Evolutionary conservation across 2,113 vertebrate species (phyloP).

Genomic region (Brienomyrus longianalis): DNA sequence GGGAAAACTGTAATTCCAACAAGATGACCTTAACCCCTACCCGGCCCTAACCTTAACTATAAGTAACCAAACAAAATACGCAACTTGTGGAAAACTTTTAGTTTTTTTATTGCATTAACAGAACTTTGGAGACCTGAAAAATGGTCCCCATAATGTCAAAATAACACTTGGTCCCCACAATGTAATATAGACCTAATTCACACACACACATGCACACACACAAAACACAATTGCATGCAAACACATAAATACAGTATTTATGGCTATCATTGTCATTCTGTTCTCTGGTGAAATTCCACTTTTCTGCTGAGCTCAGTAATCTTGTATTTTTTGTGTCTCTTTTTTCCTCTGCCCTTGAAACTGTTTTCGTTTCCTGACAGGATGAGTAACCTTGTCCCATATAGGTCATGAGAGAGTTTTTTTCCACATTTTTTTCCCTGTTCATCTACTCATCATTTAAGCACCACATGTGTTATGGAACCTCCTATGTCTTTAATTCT

Average conservation of each 20-base stretch:
- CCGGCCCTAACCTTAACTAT: too few relatives aligned
- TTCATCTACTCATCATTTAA: neutral
- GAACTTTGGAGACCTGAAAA: too few relatives aligned
- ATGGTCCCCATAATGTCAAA: too few relatives aligned
- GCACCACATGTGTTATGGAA: neutral
- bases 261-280: neutral
- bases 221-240: neutral
- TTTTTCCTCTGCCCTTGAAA: neutral
- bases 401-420: neutral
- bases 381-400: neutral
- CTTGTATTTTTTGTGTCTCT: neutral
- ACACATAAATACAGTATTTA: neutral
- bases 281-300: neutral
- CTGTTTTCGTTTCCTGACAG: neutral
- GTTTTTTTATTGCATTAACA: too few relatives aligned
- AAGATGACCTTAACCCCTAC: too few relatives aligned
- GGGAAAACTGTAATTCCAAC: too few relatives aligned
- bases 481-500: neutral
- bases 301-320: neutral
- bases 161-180: too few relatives aligned
- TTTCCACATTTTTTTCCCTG: neutral
- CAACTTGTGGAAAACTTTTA: too few relatives aligned
- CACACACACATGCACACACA: neutral
- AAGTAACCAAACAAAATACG: neutral
- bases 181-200: too few relatives aligned